These are phyloP conservation scores for Plectrocnemia conspersa DNA, from an alignment of 1,140 invertebrate species.

Conservation along the genomic window DNA sequence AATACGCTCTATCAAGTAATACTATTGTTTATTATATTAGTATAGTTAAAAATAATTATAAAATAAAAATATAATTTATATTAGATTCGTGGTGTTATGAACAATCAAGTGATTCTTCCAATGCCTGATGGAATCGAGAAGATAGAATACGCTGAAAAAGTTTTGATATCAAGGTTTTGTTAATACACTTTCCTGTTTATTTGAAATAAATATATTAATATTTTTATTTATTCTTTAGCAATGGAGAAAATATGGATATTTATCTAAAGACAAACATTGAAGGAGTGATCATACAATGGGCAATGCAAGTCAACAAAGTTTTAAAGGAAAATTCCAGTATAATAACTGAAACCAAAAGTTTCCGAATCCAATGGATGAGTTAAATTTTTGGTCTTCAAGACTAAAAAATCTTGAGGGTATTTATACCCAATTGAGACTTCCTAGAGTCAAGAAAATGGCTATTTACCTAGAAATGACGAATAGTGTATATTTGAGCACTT, in stretches of 20 bases:
- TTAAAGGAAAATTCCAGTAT: conserved; percentile 68
- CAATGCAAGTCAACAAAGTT: conserved; percentile 68
- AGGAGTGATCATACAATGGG: conserved; percentile 78
- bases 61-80: conserved; percentile 1
- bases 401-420: conserved; percentile 75
- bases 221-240: conserved; percentile 37
- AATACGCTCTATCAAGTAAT: conserved; percentile 68
- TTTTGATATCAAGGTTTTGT: conserved; percentile 55
- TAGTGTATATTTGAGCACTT: conserved; percentile 68
- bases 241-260: conserved; percentile 56
- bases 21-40: conserved; percentile 12
- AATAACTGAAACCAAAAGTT: conserved; percentile 57
- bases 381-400: conserved; percentile 64
- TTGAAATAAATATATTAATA: not conserved
- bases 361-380: conserved; percentile 66
- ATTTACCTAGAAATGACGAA: conserved; percentile 66
- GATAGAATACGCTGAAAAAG: conserved; percentile 57
- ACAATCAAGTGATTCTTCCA: conserved; percentile 60
- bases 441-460: conserved; percentile 74
- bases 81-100: conserved; percentile 54
- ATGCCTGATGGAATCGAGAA: conserved; percentile 72
- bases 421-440: conserved; percentile 74
- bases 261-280: conserved; percentile 71
- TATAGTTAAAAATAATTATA: not conserved
- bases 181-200: not conserved